Evolutionary conservation across 2,888 invertebrate genomes (phyloP).

Genomic region (Didymodactylos carnosus): DNA sequence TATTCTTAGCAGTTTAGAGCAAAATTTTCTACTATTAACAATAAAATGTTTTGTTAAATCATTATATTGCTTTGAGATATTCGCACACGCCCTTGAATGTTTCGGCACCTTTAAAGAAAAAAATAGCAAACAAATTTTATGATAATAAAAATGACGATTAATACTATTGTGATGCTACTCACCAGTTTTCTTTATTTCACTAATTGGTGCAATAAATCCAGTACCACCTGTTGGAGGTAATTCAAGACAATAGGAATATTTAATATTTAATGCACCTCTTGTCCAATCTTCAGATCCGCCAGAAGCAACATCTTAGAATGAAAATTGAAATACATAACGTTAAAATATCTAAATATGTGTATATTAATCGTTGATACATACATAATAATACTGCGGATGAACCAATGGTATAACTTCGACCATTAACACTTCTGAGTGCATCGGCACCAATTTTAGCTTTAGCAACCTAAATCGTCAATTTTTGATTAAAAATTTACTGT

Average conservation of each 20-base stretch:
- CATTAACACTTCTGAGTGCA: background rate
- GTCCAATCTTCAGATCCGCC: background rate
- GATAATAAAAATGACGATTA: background rate
- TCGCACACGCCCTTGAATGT: too few species aligned
- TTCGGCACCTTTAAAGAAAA: background rate
- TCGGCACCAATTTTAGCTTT: constrained; percentile 8
- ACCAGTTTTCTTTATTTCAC: background rate
- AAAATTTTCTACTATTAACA: too few species aligned
- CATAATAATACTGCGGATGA: background rate
- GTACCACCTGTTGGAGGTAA: background rate
- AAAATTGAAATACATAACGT: background rate
- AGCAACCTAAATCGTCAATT: background rate
- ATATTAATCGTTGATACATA: too few species aligned
- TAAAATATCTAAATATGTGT: too few species aligned
- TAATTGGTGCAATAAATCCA: background rate
- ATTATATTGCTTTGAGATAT: too few species aligned
- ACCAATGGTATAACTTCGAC: background rate
- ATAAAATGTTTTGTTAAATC: too few species aligned
- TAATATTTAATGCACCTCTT: background rate
- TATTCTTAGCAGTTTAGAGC: too few species aligned
- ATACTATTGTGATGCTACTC: background rate
- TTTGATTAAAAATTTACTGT: background rate
- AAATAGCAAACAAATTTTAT: background rate
- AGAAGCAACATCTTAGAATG: background rate
- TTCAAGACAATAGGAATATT: background rate